phyloP scores from a whole-genome alignment of 1,140 invertebrate species.

The Sogatella furcifera region DNA sequence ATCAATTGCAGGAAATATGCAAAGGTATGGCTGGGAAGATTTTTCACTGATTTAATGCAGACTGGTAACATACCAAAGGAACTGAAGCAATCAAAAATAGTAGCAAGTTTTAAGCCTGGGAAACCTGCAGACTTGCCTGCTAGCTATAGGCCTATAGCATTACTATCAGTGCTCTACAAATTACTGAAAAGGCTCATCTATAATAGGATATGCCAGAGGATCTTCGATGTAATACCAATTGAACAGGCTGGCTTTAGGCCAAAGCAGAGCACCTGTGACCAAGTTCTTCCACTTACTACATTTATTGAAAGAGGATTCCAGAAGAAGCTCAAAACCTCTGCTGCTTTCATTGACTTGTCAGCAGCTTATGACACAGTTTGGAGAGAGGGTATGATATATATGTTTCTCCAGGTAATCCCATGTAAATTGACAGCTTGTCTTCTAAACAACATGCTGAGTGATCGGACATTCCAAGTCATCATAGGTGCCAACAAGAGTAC shows the following conservation, averaged over 20 bases:
- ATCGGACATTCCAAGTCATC: neutral
- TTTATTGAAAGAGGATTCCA: neutral
- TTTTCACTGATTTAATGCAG: slow-evolving; percentile 4
- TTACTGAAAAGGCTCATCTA: neutral
- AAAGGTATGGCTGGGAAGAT: slow-evolving; percentile 5
- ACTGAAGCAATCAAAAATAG: neutral
- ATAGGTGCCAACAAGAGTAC: neutral
- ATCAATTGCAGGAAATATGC: slow-evolving; percentile 3
- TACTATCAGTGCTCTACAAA: neutral
- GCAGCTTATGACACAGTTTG: neutral
- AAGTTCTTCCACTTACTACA: neutral
- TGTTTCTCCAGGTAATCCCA: neutral
- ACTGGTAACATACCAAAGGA: slow-evolving; percentile 2
- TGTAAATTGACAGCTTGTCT: neutral
- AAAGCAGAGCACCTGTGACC: neutral
- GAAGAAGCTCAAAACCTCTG: neutral
- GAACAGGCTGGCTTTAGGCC: neutral
- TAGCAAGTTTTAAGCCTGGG: neutral
- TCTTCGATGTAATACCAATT: neutral
- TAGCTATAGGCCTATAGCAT: neutral
- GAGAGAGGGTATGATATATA: neutral
- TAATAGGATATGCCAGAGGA: neutral
- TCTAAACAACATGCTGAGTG: neutral
- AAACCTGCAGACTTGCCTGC: neutral
- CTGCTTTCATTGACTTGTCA: neutral